phyloP scores from a whole-genome alignment of 2,888 invertebrate species.

The Calephelis perditalis region DNA sequence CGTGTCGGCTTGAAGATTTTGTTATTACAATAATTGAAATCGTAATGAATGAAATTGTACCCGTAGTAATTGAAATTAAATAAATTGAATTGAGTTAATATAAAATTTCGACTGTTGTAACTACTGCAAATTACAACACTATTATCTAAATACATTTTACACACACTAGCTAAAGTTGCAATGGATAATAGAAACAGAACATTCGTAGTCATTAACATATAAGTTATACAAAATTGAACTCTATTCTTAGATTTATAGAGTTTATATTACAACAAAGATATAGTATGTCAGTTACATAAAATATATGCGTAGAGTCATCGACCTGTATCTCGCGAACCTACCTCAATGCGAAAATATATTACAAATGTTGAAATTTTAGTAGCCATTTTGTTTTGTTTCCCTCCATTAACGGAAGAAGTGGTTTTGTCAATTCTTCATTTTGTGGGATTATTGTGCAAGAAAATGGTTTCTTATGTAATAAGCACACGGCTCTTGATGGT shows the following conservation, averaged over 20 bases:
- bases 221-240: conserved; percentile 28
- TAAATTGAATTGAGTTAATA: too few species aligned
- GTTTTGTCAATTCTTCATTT: conserved; percentile 21
- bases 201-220: conserved; percentile 7
- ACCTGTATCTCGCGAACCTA: conserved; percentile 65
- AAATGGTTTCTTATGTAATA: too few species aligned
- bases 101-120: too few species aligned
- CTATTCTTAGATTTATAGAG: conserved; percentile 30
- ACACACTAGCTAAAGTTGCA: conserved; percentile 49
- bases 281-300: conserved; percentile 29
- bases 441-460: too few species aligned
- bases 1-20: too few species aligned
- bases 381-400: conserved; percentile 34
- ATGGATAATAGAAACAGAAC: conserved; percentile 44
- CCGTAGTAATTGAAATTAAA: too few species aligned
- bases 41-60: too few species aligned
- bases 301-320: conserved; percentile 53
- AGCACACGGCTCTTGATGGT: too few species aligned
- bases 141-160: conserved; percentile 48
- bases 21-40: too few species aligned
- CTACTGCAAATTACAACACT: conserved; percentile 45
- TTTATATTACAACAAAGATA: conserved; percentile 28
- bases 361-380: conserved; percentile 39
- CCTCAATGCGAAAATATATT: conserved; percentile 64
- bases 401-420: conserved; percentile 24